Base-by-base conservation (phyloP, 1,140 invertebrate genomes). In the Chlorops oryzae region DNA sequence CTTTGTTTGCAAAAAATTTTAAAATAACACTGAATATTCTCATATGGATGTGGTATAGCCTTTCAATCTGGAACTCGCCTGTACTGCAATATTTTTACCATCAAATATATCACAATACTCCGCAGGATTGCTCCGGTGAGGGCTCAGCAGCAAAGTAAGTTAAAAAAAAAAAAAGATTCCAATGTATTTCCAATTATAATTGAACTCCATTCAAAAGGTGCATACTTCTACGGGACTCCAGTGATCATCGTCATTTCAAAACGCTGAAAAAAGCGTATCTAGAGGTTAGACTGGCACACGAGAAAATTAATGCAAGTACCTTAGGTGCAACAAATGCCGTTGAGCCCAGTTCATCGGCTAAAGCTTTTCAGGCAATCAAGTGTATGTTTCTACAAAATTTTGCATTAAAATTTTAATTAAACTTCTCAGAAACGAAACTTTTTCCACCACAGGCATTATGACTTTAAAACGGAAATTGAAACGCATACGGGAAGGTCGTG, bases 281-380 rank as follows among this genome's bases (percentile, higher is more conserved):
- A 15, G 67, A 70, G 47, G 62, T 71, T 5, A 70, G 68, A 44
- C 22, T 70, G 47, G 67, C 67, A 10, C 59, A 69, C 20, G 62
- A 66, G 46, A 60, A 61, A 42, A 22, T 60, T 9, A 60, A 49
- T 10, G 53, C 57, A 15, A 62, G 59, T 51, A 51, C 57, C n/a
- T 32, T 63, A 21, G 57, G 44, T 41, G 53, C 51, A 0, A 62
- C 65, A 24, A 59, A 59, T 7, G 60, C 51, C 5, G 51, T 50
- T 28, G 54, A 44, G 45, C 40, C 23, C 17, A 32, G 28, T n/a
- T 32, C 65, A 7, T 71, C 68, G 6, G 62, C 65, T 37, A 70
- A 70, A 51, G 64, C 68, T 25, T 70, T 66, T 46, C 68, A 71
- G 55, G 65, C 68, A 37, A 71, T 71, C 20, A 71, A 71, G 55